phyloP scores from a whole-genome alignment of 2,888 invertebrate genomes.

The Drosophila nr. perissopoda region DNA sequence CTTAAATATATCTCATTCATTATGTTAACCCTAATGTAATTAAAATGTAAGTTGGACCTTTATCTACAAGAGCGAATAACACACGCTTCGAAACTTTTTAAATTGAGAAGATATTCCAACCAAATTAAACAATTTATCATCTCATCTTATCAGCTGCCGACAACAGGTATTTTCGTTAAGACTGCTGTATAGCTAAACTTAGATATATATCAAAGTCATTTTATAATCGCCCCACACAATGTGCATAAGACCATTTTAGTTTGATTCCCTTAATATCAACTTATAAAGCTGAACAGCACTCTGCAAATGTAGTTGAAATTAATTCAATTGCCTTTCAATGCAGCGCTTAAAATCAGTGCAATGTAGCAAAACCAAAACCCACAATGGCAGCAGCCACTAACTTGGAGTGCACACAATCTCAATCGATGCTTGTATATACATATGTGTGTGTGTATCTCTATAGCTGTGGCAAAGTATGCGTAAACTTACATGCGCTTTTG shows the following conservation, averaged over 20 bases:
- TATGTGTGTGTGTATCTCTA: neutral
- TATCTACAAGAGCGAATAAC: neutral
- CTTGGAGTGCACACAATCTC: slow-evolving; percentile 49
- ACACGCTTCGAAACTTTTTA: neutral
- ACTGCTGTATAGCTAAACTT: neutral
- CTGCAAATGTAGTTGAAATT: slow-evolving; percentile 15
- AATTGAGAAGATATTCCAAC: neutral
- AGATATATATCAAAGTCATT: neutral
- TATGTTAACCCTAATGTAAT: neutral
- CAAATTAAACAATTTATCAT: neutral
- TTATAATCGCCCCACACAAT: neutral
- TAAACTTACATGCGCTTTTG: slow-evolving; percentile 85
- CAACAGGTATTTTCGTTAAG: neutral
- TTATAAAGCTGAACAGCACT: slow-evolving; percentile 16
- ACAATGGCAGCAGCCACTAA: slow-evolving; percentile 48
- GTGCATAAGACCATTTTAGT: neutral
- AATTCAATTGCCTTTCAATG: slow-evolving; percentile 73
- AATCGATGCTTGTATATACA: slow-evolving; percentile 6
- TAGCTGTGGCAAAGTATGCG: slow-evolving; percentile 15
- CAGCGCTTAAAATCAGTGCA: slow-evolving; percentile 70
- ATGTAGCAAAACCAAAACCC: slow-evolving; percentile 60
- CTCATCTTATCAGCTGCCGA: neutral
- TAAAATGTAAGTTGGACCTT: neutral
- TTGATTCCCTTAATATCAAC: neutral
- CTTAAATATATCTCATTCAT: slow-evolving; percentile 56